Evolutionary conservation across 2,888 invertebrate species (phyloP), one percentile per base, ranked within the genome.

Genomic region (Mystacides longicornis): DNA sequence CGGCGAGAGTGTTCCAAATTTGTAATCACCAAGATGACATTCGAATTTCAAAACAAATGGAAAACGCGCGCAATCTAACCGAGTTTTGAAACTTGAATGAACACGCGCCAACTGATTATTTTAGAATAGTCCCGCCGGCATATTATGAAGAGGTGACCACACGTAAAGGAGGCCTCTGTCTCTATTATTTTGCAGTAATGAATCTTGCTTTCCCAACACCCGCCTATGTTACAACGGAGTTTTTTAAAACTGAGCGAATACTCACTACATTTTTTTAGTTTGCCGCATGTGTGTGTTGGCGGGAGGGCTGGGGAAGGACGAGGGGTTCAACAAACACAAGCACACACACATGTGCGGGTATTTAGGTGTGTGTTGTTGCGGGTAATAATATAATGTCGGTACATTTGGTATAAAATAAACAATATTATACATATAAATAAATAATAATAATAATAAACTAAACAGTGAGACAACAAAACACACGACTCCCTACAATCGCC

Each of bases 341-440:
- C 14, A 4, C 14, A 37, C 14, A 37, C 14, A n/a, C n/a, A n/a
- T n/a, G n/a, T n/a, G n/a, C n/a, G n/a, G n/a, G n/a, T n/a, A n/a
- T n/a, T n/a, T n/a, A n/a, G n/a, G n/a, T n/a, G n/a, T n/a, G n/a
- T n/a, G n/a, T n/a, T n/a, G n/a, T n/a, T n/a, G n/a, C n/a, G n/a
- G n/a, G n/a, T n/a, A n/a, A n/a, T n/a, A 37, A 37, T 14, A 37
- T 37, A 37, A 14, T 14, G 16, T 37, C 7, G n/a, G 14, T 37
- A 37, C 37, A 37, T 37, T 37, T 37, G 37, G 37, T 37, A 37
- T 37, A 37, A 37, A 37, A 37, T 37, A 37, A 37, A 37, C 37
- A 37, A 37, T 37, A 37, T n/a, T n/a, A n/a, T n/a, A n/a, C n/a
- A n/a, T 37, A 37, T 16, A 37, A n/a, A 37, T 37, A 37, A 37